Percentiles rank a stretch among this genome's conserved stretches.
These are phyloP conservation scores for Dynastes maya DNA, from an alignment of 2,888 invertebrate genomes.

Conservation along the genomic window DNA sequence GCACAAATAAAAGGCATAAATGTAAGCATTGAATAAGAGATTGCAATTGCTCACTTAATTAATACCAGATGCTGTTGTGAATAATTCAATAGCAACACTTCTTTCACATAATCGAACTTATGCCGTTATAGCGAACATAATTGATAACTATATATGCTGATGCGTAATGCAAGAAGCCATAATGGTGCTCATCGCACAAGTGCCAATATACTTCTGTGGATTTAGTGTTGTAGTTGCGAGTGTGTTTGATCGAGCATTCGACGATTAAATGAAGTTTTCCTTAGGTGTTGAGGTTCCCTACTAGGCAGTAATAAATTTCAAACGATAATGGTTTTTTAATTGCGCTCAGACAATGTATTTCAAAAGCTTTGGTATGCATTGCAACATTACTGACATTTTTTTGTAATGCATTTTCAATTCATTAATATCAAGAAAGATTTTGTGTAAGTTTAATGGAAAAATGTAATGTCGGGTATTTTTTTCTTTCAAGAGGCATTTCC, in stretches of 20 bases:
- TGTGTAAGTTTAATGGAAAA: no score
- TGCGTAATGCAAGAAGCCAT: conserved; percentile 35
- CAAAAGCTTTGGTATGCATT: background rate
- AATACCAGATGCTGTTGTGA: conserved; percentile 30
- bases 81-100: conserved; percentile 35
- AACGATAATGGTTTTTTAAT: conserved; percentile 25
- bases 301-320: conserved; percentile 1
- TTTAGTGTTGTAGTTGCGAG: background rate
- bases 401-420: no score
- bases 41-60: conserved; percentile 30
- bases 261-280: background rate
- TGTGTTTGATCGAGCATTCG: background rate
- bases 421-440: no score
- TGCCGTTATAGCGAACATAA: conserved; percentile 34
- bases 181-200: background rate
- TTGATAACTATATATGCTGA: conserved; percentile 30
- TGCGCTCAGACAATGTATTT: background rate
- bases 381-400: background rate
- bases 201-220: background rate
- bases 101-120: conserved; percentile 1
- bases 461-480: no score
- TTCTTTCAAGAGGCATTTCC: no score
- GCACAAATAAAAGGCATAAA: conserved; percentile 8
- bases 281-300: conserved; percentile 1
- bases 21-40: conserved; percentile 7